Percentiles rank a stretch among this genome's conserved stretches.
phyloP scores from a whole-genome alignment of 92 coral and sea anemone genomes.

The Porites lobata region DNA sequence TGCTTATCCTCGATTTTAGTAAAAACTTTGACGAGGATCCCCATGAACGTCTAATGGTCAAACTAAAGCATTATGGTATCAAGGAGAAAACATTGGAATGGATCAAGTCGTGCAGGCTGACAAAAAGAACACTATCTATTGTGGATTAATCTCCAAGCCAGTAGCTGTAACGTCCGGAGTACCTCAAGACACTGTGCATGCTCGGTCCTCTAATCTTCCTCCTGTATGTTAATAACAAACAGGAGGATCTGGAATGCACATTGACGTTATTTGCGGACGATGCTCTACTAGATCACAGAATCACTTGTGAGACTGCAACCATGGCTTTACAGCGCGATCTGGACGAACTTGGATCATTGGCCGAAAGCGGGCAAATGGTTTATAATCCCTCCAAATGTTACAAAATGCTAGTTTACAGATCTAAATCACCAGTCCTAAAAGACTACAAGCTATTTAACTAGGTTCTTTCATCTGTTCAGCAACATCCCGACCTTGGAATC shows the following conservation, averaged over 20 bases:
- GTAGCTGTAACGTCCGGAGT: conserved; percentile 41
- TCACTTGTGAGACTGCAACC: background rate
- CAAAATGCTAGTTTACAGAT: conserved; percentile 7
- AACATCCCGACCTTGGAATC: conserved; percentile 9
- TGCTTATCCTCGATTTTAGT: no score
- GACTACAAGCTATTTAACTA: background rate
- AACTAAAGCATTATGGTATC: conserved; percentile 52
- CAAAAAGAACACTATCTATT: conserved; percentile 26
- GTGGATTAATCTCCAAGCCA: conserved; percentile 41
- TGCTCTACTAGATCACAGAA: background rate
- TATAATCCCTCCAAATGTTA: conserved; percentile 13
- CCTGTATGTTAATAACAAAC: conserved; percentile 8
- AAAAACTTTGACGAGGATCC: no score
- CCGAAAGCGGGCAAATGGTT: conserved; percentile 20
- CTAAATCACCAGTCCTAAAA: background rate
- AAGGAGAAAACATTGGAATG: conserved; percentile 55
- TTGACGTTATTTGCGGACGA: conserved; percentile 19
- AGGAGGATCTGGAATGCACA: conserved; percentile 1
- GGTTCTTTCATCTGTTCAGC: background rate
- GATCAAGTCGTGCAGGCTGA: conserved; percentile 52
- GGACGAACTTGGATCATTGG: background rate
- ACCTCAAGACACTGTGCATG: conserved; percentile 42
- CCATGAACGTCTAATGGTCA: background rate
- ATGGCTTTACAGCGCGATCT: no score
- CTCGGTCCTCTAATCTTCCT: conserved; percentile 59